Conservation (phyloP, 2,888 invertebrate species). For the Clunio marinus region DNA sequence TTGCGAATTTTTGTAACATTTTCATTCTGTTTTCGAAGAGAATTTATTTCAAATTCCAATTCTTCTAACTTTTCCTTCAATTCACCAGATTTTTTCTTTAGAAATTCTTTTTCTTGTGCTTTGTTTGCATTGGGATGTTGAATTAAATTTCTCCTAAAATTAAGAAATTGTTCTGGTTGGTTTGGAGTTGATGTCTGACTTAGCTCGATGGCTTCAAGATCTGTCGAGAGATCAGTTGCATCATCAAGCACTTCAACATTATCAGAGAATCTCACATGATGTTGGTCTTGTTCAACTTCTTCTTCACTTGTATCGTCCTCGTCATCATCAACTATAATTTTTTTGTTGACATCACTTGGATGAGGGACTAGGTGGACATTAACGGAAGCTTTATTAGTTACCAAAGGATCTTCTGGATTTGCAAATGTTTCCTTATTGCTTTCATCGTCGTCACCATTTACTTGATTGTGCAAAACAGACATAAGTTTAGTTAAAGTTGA, state of each 20-base stretch:
- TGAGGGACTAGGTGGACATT: constrained; percentile 16
- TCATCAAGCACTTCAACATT: constrained; percentile 40
- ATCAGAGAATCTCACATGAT: constrained; percentile 41
- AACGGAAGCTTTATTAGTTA: constrained; percentile 39
- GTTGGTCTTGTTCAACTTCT: constrained; percentile 39
- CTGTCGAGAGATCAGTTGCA: constrained; percentile 20
- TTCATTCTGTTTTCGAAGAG: constrained; percentile 55
- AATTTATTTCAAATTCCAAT: constrained; percentile 61
- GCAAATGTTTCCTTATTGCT: constrained; percentile 50
- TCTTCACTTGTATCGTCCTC: constrained; percentile 41
- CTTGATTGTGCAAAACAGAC: constrained; percentile 47
- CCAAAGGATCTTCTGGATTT: constrained; percentile 48
- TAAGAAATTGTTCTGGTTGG: constrained; percentile 49
- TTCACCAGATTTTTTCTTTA: constrained; percentile 53
- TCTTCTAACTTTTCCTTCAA: constrained; percentile 60
- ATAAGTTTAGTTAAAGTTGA: constrained; percentile 59
- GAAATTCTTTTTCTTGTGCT: constrained; percentile 37
- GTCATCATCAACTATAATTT: constrained; percentile 40
- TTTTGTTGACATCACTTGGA: constrained; percentile 22
- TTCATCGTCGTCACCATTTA: constrained; percentile 54
- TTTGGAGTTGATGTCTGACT: constrained; percentile 39
- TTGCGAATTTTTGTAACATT: constrained; percentile 56
- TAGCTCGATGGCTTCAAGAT: constrained; percentile 14
- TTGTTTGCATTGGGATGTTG: constrained; percentile 46
- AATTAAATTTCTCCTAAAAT: constrained; percentile 50